Evolutionary conservation across 2,113 vertebrate species (phyloP), one percentile per base, ranked within the genome.

Genomic region (Ciconia maguari): DNA sequence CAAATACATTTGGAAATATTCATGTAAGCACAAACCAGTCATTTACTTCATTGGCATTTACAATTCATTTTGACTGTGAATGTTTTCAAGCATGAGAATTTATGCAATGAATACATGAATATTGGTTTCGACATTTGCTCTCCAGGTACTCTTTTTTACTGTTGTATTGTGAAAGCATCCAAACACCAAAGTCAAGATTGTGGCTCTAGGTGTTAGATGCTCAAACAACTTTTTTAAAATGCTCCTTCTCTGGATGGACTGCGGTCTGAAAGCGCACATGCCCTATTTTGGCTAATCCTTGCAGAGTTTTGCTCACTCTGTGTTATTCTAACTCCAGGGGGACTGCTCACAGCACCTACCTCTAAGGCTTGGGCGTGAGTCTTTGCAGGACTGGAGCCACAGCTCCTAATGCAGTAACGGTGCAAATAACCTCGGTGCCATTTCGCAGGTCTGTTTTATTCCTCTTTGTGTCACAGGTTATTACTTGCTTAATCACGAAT

Each of bases 391-490:
- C 46, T 49, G 25, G 41, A n/a, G 27, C 34, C 49, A 41, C 29
- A 74, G 32, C 32, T 80, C 58, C 68, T 46, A 6, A 12, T 7
- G 11, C n/a, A 24, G 21, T 17, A 52, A 44, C 24, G 41, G 54
- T 10, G 9, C 41, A 54, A 44, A 51, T 26, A 68, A 77, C 24
- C 49, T 52, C 4, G 0, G 0, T 60, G 46, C 15, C n/a, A 19
- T 46, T 83, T 57, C 16, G 0, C 48, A n/a, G 54, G 55, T 22
- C 44, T 83, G 30, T 61, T 91, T 74, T 62, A 30, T 61, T 74
- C 58, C 46, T 78, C 25, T 90, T 81, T 60, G 24, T 21, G 19
- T 58, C 32, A 21, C 14, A 70, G 17, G 16, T 57, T 66, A 38
- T 69, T 69, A 38, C 10, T 61, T 42, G 48, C 20, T 81, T 83